These are phyloP conservation scores for Aproaerema taeniolella DNA, from an alignment of 2,888 invertebrate species.

Conservation along the genomic window DNA sequence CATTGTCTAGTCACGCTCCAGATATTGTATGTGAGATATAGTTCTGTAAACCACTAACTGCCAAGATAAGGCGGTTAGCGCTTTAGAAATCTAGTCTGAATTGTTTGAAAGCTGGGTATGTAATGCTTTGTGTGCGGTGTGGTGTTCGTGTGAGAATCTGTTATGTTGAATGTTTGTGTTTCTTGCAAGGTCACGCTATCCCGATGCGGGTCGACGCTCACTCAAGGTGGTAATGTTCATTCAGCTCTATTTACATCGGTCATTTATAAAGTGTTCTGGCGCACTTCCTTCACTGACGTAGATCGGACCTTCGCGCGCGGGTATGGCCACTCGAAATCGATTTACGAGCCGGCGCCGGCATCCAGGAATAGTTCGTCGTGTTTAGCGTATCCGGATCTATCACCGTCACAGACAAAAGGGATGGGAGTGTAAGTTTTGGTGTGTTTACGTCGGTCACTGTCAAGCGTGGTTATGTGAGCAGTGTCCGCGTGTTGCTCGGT, in stretches of 20 bases:
- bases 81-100: slow-evolving; percentile 8
- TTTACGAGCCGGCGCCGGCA: slow-evolving; percentile 23
- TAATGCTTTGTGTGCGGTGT: slow-evolving; percentile 10
- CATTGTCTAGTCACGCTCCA: slow-evolving; percentile 21
- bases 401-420: slow-evolving; percentile 26
- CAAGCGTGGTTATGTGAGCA: slow-evolving; percentile 70
- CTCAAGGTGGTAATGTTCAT: slow-evolving; percentile 71
- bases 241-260: slow-evolving; percentile 71
- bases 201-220: slow-evolving; percentile 70
- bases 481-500: slow-evolving; percentile 52
- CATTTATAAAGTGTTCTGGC: slow-evolving; percentile 55
- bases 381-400: slow-evolving; percentile 41
- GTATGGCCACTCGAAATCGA: slow-evolving; percentile 18
- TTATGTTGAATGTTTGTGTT: slow-evolving; percentile 35
- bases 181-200: slow-evolving; percentile 66
- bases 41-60: too few species aligned
- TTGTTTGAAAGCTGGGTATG: slow-evolving; percentile 4
- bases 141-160: slow-evolving; percentile 15
- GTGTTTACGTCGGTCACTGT: slow-evolving; percentile 43
- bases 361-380: slow-evolving; percentile 52
- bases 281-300: slow-evolving; percentile 63
- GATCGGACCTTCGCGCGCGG: slow-evolving; percentile 46
- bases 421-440: slow-evolving; percentile 17
- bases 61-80: slow-evolving; percentile 1
- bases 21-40: slow-evolving; percentile 10